Base-by-base conservation (phyloP, 2,113 vertebrate genomes). In the Osmerus mordax region DNA sequence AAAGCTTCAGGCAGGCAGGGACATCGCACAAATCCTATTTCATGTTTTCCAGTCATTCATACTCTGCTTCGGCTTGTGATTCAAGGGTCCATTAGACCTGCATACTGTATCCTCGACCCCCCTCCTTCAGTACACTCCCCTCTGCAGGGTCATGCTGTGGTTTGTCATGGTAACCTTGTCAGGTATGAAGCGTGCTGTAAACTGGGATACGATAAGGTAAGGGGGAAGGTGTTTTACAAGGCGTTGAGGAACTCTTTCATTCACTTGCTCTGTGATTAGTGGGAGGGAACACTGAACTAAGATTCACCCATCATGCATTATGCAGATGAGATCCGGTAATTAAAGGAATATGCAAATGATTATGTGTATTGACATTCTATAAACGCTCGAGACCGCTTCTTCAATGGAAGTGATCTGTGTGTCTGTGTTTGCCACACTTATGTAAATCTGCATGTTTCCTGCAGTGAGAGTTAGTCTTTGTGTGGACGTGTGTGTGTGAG, bases 1-100 rank as follows among this genome's bases (percentile, higher is more conserved):
- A 82, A 81, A 85, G 83, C 83, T 80, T 75, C 65, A 78, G 85
- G 84, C 81, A 78, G 72, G 77, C 81, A 55, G 73, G 68, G 85
- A 86, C 90, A 70, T 87, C 81, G 84, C 75, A 78, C 67, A 62
- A 69, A 65, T 77, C 74, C 77, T 47, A 75, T 58, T 75, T 54
- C 71, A 67, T 75, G 78, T 83, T 81, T 80, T 65, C 73, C 75
- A 62, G 19, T 15, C 60, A 72, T 52, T 74, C 55, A 19, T 28
- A 72, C 21, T 76, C 72, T 80, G 65, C 73, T 58, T 65, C 21
- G 69, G 62, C 52, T 64, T 58, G 73, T 78, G 80, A 84, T 88
- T 85, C 84, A 83, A 76, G 83, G 78, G 71, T 68, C 51, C 69
- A 78, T 77, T 65, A 70, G 83, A 74, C 67, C 36, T 52, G 65